Conservation (phyloP, 2,888 invertebrate species). For the Nephrocerus scutellatus region DNA sequence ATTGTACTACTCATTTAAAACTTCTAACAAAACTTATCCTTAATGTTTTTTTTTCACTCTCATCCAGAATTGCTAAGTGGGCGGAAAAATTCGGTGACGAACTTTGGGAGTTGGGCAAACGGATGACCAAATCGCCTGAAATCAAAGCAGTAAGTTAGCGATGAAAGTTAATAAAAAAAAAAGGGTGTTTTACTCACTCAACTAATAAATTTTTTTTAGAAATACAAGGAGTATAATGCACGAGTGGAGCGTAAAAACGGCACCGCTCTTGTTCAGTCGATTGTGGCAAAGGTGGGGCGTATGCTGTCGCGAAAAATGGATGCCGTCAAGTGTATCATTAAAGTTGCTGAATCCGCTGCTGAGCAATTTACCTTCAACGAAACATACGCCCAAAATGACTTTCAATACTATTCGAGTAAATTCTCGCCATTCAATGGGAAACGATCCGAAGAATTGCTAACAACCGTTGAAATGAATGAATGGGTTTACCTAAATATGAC, state of each 20-base stretch:
- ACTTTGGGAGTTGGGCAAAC: slow-evolving; percentile 68
- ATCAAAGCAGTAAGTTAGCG: slow-evolving; percentile 61
- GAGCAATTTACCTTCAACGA: slow-evolving; percentile 54
- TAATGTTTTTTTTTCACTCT: not conserved
- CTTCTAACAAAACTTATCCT: not conserved
- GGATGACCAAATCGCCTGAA: slow-evolving; percentile 69
- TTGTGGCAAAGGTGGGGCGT: slow-evolving; percentile 71
- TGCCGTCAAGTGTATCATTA: slow-evolving; percentile 77
- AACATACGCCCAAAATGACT: slow-evolving; percentile 39
- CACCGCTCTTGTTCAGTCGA: slow-evolving; percentile 66
- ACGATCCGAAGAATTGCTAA: slow-evolving; percentile 31
- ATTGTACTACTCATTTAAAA: not conserved
- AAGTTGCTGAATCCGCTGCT: slow-evolving; percentile 64
- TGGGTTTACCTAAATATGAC: slow-evolving; percentile 53
- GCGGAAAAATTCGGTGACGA: slow-evolving; percentile 71
- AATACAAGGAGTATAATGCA: slow-evolving; percentile 72
- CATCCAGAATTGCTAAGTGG: slow-evolving; percentile 71
- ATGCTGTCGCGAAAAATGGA: slow-evolving; percentile 85
- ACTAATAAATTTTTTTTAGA: slow-evolving; percentile 48
- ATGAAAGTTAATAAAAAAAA: too few relatives aligned
- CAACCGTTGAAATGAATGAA: slow-evolving; percentile 34
- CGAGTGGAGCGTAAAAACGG: slow-evolving; percentile 76
- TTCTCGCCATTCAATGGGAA: slow-evolving; percentile 54
- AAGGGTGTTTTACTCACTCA: not conserved
- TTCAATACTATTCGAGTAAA: slow-evolving; percentile 72